Conservation (phyloP, 2,797 vertebrate species). For the Cryptoblepharus egeriae region DNA sequence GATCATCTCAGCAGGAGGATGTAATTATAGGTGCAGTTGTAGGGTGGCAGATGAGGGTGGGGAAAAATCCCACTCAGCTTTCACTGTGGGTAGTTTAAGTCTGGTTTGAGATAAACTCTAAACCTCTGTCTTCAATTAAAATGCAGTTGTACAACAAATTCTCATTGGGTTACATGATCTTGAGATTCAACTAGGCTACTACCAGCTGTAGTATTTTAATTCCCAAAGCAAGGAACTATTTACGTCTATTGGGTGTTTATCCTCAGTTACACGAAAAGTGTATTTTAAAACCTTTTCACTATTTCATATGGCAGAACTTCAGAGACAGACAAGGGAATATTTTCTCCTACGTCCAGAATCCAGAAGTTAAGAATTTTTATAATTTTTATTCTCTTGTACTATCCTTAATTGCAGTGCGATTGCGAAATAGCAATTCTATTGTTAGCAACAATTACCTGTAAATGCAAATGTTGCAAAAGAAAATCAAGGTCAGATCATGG, state of each 20-base stretch:
- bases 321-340: not conserved
- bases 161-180: not conserved
- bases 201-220: not conserved
- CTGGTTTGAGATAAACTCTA: not conserved
- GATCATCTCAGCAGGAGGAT: not conserved
- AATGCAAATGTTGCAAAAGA: constrained; percentile 12
- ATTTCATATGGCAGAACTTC: not conserved
- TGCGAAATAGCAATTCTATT: not conserved
- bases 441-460: not conserved
- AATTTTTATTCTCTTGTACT: not conserved
- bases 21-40: not conserved
- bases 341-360: not conserved
- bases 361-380: not conserved
- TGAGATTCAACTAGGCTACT: not conserved
- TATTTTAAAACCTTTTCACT: not conserved
- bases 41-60: not conserved
- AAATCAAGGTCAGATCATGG: not conserved
- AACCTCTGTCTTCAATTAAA: not conserved
- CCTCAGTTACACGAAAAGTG: not conserved
- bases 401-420: constrained; percentile 4
- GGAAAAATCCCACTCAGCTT: not conserved
- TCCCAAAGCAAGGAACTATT: not conserved
- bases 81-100: not conserved
- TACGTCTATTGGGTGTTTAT: not conserved
- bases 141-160: not conserved